phyloP scores from a whole-genome alignment of 2,113 vertebrate species.

The Butorides virescens region DNA sequence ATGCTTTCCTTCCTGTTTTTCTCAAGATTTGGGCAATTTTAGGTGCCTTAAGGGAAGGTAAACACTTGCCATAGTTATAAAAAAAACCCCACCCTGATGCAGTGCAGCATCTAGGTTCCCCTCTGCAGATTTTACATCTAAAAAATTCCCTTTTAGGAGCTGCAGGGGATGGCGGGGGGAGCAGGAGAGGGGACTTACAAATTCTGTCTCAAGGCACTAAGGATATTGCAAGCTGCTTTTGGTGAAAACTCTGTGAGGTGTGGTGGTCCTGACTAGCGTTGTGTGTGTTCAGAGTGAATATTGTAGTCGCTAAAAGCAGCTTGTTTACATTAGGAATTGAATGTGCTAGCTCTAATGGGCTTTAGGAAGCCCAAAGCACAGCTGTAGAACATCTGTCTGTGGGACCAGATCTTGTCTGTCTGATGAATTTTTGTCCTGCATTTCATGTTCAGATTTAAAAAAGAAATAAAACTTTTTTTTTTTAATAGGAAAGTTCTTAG shows the following conservation, averaged over 20 bases:
- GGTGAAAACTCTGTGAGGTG: background rate
- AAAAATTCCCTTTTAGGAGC: background rate
- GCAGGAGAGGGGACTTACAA: background rate
- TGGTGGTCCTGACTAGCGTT: background rate
- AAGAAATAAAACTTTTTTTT: background rate
- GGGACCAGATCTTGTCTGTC: constrained; percentile 35
- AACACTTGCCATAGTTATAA: background rate
- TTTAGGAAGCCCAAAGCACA: constrained; percentile 51
- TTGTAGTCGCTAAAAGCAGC: constrained; percentile 58
- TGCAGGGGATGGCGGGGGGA: background rate
- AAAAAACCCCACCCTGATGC: background rate
- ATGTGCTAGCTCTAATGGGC: constrained; percentile 58
- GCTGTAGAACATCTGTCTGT: constrained; percentile 57
- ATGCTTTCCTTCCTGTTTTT: background rate
- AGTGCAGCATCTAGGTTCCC: background rate
- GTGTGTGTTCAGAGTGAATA: constrained; percentile 44
- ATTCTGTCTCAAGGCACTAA: background rate
- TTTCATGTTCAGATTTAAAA: background rate
- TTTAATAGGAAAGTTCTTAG: background rate
- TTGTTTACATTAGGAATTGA: constrained; percentile 65
- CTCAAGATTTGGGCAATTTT: background rate
- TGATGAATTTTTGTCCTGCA: constrained; percentile 21
- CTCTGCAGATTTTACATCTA: background rate
- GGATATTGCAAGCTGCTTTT: background rate
- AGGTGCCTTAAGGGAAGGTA: background rate